These are phyloP conservation scores for Embiotoca jacksoni DNA, from an alignment of 2,113 vertebrate species.

Conservation along the genomic window DNA sequence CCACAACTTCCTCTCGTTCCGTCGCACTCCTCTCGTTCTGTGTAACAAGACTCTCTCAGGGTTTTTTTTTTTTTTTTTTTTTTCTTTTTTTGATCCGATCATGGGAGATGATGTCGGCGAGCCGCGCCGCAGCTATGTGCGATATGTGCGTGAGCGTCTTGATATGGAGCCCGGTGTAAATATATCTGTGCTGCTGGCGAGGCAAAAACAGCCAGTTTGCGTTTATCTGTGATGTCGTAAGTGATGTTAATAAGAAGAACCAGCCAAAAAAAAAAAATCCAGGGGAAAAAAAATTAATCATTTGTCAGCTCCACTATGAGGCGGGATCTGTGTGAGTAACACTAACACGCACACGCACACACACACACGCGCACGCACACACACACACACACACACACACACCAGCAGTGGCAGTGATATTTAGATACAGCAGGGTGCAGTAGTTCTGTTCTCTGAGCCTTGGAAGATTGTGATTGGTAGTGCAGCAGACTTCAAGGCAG, in stretches of 20 bases:
- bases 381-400: conserved; percentile 2
- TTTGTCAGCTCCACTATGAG: conserved; percentile 27
- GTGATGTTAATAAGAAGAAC: conserved; percentile 42
- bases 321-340: conserved; percentile 13
- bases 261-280: not conserved
- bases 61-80: no score
- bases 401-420: conserved; percentile 54
- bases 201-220: not conserved
- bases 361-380: conserved; percentile 3
- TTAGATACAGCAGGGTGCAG: conserved; percentile 71
- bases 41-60: conserved; percentile 15
- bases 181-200: conserved; percentile 19
- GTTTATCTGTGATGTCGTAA: conserved; percentile 40
- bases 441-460: conserved; percentile 55
- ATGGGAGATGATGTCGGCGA: conserved; percentile 49
- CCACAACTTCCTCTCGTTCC: conserved; percentile 13
- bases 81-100: conserved; percentile 43
- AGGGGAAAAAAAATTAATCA: conserved; percentile 38
- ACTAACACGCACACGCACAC: not conserved
- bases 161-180: conserved; percentile 34
- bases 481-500: conserved; percentile 72
- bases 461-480: conserved; percentile 65
- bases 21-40: conserved; percentile 16
- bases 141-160: conserved; percentile 24
- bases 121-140: conserved; percentile 19